phyloP scores from a whole-genome alignment of 2,888 invertebrate species.

The Poecilus cupreus region DNA sequence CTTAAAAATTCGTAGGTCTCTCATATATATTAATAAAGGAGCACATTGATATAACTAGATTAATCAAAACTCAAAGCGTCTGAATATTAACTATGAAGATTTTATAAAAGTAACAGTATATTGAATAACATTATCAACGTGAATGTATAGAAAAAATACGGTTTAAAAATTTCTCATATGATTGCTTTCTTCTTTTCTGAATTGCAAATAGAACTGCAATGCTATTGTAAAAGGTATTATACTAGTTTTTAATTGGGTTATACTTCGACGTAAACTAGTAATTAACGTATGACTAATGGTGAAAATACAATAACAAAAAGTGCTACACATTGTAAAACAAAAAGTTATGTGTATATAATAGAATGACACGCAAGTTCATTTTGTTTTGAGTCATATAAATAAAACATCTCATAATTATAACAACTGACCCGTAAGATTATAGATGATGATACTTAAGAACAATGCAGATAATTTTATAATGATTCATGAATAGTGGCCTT shows the following conservation, averaged over 20 bases:
- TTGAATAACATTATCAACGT: too few species aligned
- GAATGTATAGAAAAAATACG: too few species aligned
- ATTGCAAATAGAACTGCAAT: not conserved
- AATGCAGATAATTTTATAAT: slow-evolving; percentile 34
- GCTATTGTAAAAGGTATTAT: not conserved
- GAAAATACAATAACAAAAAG: not conserved
- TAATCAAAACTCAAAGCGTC: too few species aligned
- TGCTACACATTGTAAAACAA: not conserved
- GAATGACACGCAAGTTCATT: slow-evolving; percentile 35
- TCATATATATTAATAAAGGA: too few species aligned
- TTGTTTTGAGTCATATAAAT: slow-evolving; percentile 34
- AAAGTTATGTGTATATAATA: slow-evolving; percentile 21
- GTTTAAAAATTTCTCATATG: not conserved
- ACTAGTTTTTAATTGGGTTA: not conserved
- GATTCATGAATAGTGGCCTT: slow-evolving; percentile 23
- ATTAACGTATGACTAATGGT: slow-evolving; percentile 17
- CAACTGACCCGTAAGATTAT: slow-evolving; percentile 40
- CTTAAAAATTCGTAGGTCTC: too few species aligned
- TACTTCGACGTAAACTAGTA: not conserved
- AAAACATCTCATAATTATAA: slow-evolving; percentile 19
- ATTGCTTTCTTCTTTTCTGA: not conserved
- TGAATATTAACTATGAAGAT: too few species aligned
- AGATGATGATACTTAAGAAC: slow-evolving; percentile 38
- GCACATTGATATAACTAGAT: too few species aligned
- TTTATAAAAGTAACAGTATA: too few species aligned